Conservation (phyloP, 2,888 invertebrate genomes). For the Troides aeacus region DNA sequence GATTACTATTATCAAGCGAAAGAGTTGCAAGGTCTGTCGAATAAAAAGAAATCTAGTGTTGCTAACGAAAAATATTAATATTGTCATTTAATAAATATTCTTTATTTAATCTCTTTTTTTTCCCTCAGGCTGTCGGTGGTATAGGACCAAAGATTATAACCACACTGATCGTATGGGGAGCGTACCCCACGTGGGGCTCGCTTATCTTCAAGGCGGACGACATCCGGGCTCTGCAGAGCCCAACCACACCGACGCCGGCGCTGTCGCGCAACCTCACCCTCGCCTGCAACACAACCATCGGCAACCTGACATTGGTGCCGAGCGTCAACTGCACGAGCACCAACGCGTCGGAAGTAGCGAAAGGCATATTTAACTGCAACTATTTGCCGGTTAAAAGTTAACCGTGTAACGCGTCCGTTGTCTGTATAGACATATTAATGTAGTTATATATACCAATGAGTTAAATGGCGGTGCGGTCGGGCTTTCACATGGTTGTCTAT, state of each 20-base stretch:
- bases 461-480: constrained; percentile 21
- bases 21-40: too few relatives aligned
- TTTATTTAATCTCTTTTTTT: too few relatives aligned
- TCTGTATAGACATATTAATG: not conserved
- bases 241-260: constrained; percentile 11
- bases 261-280: constrained; percentile 17
- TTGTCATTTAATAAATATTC: too few relatives aligned
- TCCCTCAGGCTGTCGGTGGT: constrained; percentile 84
- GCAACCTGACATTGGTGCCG: constrained; percentile 37
- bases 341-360: constrained; percentile 36
- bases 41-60: too few relatives aligned
- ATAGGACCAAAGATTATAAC: constrained; percentile 89
- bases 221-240: constrained; percentile 31
- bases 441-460: constrained; percentile 29
- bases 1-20: too few relatives aligned
- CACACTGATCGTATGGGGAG: constrained; percentile 83
- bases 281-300: constrained; percentile 38
- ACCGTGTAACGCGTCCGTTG: constrained; percentile 34
- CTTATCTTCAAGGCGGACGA: constrained; percentile 77
- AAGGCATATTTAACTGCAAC: constrained; percentile 49
- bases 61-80: too few relatives aligned
- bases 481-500: not conserved
- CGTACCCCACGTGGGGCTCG: constrained; percentile 88
- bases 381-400: constrained; percentile 42
- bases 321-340: constrained; percentile 48